Evolutionary conservation across 2,113 vertebrate genomes (phyloP), one percentile per base, ranked within the genome.

Genomic region (Sphyrna mokarran): DNA sequence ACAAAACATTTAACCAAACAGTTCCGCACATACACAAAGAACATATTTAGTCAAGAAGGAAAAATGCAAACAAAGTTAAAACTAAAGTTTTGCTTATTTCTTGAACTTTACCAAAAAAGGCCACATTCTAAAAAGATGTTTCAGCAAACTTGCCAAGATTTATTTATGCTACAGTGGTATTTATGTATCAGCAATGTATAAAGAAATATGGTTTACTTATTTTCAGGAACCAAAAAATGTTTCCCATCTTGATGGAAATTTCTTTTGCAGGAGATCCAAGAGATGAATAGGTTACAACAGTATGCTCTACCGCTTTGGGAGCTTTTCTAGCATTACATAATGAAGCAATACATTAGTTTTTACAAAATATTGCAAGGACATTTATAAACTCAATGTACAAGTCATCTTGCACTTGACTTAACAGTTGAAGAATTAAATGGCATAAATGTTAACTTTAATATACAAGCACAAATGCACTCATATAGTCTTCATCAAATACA

Each of bases 331-430:
- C 16, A 37, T 68, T 66, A 93, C 61, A 37, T 66, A 20, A 66
- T n/a, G 37, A 66, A 66, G 11, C 63, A 66, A 93, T 93, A 18
- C 14, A 37, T 89, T 0, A 72, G 29, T 54, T 54, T 26, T 95
- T 48, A 95, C 37, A 48, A 95, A 94, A 95, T 43, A 95, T 43
- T 69, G 23, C 13, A 95, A 26, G 93, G 23, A 95, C 20, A 72
- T 95, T 72, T 94, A 66, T 94, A 95, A 95, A 95, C 37, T 69
- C n/a, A 95, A 95, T 76, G 40, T 95, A 72, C 68, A 95, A 33
- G 40, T 76, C 69, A 95, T 54, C 54, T 10, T 54, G 13, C 69
- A 95, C 40, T 2, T 33, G 69, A 54, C 76, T 23, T 95, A 72
- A 95, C 40, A 95, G 11, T 29, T 22, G 54, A 72, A 95, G 23